Base-by-base conservation (phyloP, 2,888 invertebrate species). In the Cactoblastis cactorum region DNA sequence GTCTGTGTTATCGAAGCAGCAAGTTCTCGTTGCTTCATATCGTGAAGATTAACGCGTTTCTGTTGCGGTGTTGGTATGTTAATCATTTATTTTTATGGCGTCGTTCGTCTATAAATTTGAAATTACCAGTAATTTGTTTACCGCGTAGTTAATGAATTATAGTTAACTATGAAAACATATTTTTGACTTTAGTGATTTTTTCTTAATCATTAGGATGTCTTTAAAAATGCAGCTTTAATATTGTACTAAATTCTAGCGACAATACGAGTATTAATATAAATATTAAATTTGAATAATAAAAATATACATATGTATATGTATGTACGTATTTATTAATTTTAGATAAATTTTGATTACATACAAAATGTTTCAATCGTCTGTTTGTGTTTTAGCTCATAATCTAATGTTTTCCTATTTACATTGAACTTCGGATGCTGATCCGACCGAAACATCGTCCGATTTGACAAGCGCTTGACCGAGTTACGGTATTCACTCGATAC, bases 401-500 rank as follows among this genome's bases (percentile, higher is more conserved):
- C 39, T 22, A 8, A 22, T 39, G n/a, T 43, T 43, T 24, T 18
- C 17, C 11, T 17, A 12, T 14, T 45, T 33, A 34, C 39, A 41
- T 43, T 34, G 12, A 41, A 41, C 32, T 43, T 53, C 49, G 51
- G 50, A 50, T 58, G 53, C 55, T 58, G 57, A 59, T 62, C 69
- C 59, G 52, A 73, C 60, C 53, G 61, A 71, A 59, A 50, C 74
- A 56, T 69, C 60, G 75, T 49, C 74, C 80, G 77, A 80, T 81
- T 81, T 62, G 77, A 69, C 67, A 74, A 69, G 76, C 77, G 72
- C 74, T 80, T 77, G 80, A 70, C 76, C 77, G 71, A 75, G 68
- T 77, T 79, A 67, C 74, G 69, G 74, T 72, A 72, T 63, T 66
- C 65, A 67, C 56, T 72, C 70, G 76, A 80, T 77, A 75, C 66